Percentiles rank a stretch among this genome's conserved stretches.
phyloP scores from a whole-genome alignment of 2,888 invertebrate species.

The Tenthredo livida region DNA sequence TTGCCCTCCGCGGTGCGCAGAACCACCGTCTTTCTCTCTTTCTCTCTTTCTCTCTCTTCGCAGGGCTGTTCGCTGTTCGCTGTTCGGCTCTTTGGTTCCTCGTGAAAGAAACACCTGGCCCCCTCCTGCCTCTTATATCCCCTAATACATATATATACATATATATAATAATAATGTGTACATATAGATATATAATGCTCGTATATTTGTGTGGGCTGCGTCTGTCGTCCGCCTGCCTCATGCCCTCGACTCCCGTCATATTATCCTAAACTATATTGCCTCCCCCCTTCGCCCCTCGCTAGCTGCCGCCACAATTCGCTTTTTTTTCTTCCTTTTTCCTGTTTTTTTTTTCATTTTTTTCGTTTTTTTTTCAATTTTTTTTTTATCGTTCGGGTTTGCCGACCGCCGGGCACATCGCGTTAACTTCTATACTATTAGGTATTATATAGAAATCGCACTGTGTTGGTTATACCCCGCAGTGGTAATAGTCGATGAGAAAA shows the following conservation, averaged over 20 bases:
- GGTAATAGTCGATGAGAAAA: constrained; percentile 37
- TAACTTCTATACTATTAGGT: not conserved
- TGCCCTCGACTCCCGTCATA: constrained; percentile 67
- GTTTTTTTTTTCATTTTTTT: not conserved
- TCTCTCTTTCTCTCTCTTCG: not conserved
- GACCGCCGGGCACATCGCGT: not conserved
- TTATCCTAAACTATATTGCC: constrained; percentile 69
- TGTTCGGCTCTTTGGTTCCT: constrained; percentile 67
- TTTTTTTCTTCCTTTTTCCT: not conserved
- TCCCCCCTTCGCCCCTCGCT: not conserved
- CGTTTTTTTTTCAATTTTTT: not conserved
- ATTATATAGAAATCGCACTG: not conserved
- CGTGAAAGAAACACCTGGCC: constrained; percentile 71
- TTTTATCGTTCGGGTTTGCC: not conserved
- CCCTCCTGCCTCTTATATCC: constrained; percentile 59
- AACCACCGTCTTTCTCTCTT: not conserved
- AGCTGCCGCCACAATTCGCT: constrained; percentile 14
- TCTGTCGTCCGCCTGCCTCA: constrained; percentile 60
- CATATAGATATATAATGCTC: constrained; percentile 16
- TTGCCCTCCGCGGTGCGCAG: constrained; percentile 6
- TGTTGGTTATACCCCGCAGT: not conserved
- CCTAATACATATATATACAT: not conserved
- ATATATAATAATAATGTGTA: constrained; percentile 4
- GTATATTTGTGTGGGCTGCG: constrained; percentile 52
- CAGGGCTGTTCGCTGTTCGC: not conserved